Conservation (phyloP, 1,140 invertebrate genomes). For the Uloborus diversus region DNA sequence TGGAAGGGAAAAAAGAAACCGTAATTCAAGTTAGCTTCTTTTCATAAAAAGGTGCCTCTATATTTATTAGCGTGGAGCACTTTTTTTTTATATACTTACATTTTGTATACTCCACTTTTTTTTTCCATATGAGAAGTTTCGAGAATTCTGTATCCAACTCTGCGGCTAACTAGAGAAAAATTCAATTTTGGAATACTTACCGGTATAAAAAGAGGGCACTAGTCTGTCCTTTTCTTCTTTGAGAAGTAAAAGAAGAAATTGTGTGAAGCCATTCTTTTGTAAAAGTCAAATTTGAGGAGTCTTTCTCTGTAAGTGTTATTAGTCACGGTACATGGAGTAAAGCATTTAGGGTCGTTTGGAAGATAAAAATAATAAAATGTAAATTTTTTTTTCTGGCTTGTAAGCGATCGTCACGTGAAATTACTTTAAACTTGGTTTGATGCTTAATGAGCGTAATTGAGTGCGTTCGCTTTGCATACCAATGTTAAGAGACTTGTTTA, state of each 20-base stretch:
- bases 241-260: neutral
- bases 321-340: conserved; percentile 12
- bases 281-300: conserved; percentile 3
- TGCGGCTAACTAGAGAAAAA: conserved; percentile 21
- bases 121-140: conserved; percentile 13
- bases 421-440: no score
- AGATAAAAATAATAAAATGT: neutral
- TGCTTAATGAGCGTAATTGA: no score
- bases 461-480: no score
- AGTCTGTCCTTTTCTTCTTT: neutral
- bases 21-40: conserved; percentile 26
- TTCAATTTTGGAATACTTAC: conserved; percentile 22
- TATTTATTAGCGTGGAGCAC: conserved; percentile 33
- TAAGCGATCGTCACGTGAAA: no score
- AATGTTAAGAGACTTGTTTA: no score
- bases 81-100: neutral
- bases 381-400: neutral
- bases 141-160: conserved; percentile 1
- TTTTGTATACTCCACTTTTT: neutral
- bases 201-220: neutral
- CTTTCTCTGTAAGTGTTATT: conserved; percentile 25
- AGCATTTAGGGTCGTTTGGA: neutral
- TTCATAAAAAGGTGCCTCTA: conserved; percentile 7
- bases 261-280: conserved; percentile 18
- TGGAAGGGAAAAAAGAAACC: neutral